Evolutionary conservation across 1,140 invertebrate species (phyloP), one percentile per base, ranked within the genome.

Genomic region (Drosophila nikananu): DNA sequence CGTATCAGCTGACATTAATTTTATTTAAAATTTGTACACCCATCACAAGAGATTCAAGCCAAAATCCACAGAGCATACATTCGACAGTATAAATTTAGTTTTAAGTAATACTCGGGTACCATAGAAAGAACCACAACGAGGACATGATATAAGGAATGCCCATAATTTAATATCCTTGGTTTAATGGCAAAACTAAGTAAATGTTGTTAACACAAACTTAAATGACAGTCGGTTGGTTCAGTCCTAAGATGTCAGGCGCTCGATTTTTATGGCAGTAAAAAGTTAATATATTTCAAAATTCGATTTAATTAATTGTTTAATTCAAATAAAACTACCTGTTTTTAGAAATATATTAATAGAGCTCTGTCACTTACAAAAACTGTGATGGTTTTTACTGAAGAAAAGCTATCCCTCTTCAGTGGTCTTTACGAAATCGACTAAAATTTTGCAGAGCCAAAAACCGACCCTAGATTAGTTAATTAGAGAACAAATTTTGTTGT

Each of bases 221-320:
- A 19, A 71, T 72, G 70, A 19, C 70, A 60, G 52, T 60, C 67
- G 67, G 70, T 73, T 19, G 51, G n/a, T 21, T 35, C 10, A 35
- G 32, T 35, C 12, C 4, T 13, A 10, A 35, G 13, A 30, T 30
- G 27, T 30, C 27, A 25, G 6, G 0, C 25, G 25, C 4, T 0
- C 0, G 27, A 30, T 48, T 48, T 48, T 15, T 23, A 17, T 17
- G 23, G 3, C 15, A 49, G 21, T 23, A 12, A 3, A 8, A 23
- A 15, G 13, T 15, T 23, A 21, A 21, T 21, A 46, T 21, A 25
- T 15, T 48, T 9, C 4, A 46, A 7, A 13, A 21, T 46, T 7
- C 0, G 21, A 13, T 46, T 46, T 0, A 46, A 46, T 46, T 46
- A n/a, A n/a, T n/a, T n/a, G n/a, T n/a, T n/a, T n/a, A n/a, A n/a